Conservation (phyloP, 2,797 vertebrate species). For the Amphiprion clarkii region DNA sequence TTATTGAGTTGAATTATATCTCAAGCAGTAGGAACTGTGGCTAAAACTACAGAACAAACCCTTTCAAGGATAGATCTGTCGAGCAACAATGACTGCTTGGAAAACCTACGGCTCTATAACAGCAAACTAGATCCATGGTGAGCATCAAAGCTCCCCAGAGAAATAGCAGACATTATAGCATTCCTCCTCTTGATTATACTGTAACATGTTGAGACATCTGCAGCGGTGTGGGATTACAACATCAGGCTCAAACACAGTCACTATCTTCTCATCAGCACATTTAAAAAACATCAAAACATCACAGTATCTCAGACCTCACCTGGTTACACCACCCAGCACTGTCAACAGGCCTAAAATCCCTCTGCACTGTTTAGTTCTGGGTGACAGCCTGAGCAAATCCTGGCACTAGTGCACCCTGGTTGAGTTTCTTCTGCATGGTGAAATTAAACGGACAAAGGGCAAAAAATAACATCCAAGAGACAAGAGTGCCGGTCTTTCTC, state of each 20-base stretch:
- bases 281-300: constrained; percentile 72
- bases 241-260: constrained; percentile 46
- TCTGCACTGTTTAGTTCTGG: constrained; percentile 23
- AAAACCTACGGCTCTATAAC: neutral
- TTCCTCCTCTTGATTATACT: constrained; percentile 53
- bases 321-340: constrained; percentile 52
- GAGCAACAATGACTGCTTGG: neutral
- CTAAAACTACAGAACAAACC: too few relatives aligned
- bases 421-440: constrained; percentile 4
- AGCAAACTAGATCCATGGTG: neutral
- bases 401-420: constrained; percentile 1
- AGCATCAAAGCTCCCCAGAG: constrained; percentile 15
- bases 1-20: too few relatives aligned
- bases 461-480: constrained; percentile 47
- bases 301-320: constrained; percentile 67
- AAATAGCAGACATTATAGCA: constrained; percentile 33
- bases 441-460: constrained; percentile 35
- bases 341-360: constrained; percentile 46
- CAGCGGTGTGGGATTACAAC: constrained; percentile 57
- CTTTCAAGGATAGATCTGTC: too few relatives aligned
- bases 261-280: constrained; percentile 75
- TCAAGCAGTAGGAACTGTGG: too few relatives aligned
- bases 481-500: constrained; percentile 54
- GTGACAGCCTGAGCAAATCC: constrained; percentile 40
- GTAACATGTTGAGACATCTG: constrained; percentile 77